A percentile compares a stretch with the other conserved stretches of the same genome.
These are phyloP conservation scores for Pollenia griseotomentosa DNA, from an alignment of 2,888 invertebrate species.

Conservation along the genomic window DNA sequence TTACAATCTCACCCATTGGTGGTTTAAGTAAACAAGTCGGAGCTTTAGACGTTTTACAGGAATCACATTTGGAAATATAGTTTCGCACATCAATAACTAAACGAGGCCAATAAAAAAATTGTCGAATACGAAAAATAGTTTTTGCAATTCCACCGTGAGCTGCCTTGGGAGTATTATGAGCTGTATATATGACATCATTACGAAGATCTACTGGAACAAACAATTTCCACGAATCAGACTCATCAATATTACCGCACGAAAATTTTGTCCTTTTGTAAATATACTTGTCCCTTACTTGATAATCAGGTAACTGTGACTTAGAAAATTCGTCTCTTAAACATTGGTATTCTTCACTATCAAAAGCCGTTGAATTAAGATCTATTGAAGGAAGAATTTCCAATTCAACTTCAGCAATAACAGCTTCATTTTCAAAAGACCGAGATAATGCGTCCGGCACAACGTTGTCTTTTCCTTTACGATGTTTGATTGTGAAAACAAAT, in stretches of 20 bases:
- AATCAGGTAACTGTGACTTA: background rate
- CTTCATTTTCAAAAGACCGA: too few species aligned
- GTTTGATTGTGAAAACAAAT: too few species aligned
- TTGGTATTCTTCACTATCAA: background rate
- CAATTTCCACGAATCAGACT: background rate
- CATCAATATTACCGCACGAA: background rate
- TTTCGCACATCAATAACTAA: constrained; percentile 3
- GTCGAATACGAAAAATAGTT: background rate
- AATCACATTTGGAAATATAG: background rate
- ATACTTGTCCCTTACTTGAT: background rate
- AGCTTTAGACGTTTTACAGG: background rate
- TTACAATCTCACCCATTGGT: background rate
- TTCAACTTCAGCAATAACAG: too few species aligned
- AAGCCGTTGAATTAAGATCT: too few species aligned
- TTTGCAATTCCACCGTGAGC: background rate
- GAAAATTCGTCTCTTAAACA: background rate
- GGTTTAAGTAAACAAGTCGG: background rate
- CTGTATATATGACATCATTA: background rate
- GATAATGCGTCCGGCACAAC: too few species aligned
- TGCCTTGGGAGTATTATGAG: background rate
- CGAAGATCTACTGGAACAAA: background rate
- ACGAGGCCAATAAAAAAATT: constrained; percentile 28
- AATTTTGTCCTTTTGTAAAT: background rate
- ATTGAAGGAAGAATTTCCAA: too few species aligned
- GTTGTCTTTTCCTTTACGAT: too few species aligned